These are phyloP conservation scores for Gracilinanus agilis DNA, from an alignment of 2,113 vertebrate species.

Conservation along the genomic window DNA sequence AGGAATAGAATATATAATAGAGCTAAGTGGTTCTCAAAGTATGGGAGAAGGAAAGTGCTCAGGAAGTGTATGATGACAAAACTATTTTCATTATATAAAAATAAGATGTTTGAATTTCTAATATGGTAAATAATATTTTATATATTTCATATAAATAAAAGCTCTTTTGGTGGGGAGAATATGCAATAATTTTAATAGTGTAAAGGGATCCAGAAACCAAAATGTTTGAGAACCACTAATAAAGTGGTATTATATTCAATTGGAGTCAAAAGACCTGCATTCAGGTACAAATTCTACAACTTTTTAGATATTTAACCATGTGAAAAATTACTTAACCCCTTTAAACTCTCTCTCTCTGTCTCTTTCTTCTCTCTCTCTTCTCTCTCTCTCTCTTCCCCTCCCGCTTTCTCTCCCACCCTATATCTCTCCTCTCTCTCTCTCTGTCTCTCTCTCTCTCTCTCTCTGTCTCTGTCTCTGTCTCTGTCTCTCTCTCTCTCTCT, in stretches of 20 bases:
- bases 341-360: not conserved
- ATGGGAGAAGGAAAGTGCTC: not conserved
- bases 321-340: not conserved
- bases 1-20: not conserved
- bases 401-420: too few relatives aligned
- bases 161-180: not conserved
- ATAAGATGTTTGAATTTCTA: not conserved
- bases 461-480: too few relatives aligned
- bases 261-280: not conserved
- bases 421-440: too few relatives aligned
- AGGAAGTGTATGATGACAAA: not conserved
- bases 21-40: not conserved
- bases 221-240: not conserved
- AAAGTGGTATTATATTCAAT: not conserved
- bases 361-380: too few relatives aligned
- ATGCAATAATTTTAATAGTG: not conserved
- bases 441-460: too few relatives aligned
- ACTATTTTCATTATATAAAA: not conserved
- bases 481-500: too few relatives aligned
- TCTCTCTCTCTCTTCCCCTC: too few relatives aligned
- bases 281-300: too few relatives aligned
- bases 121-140: not conserved
- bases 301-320: not conserved
- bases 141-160: not conserved
- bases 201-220: not conserved